Evolutionary conservation across 2,113 vertebrate species (phyloP).

Genomic region (Toxotes chatareus): DNA sequence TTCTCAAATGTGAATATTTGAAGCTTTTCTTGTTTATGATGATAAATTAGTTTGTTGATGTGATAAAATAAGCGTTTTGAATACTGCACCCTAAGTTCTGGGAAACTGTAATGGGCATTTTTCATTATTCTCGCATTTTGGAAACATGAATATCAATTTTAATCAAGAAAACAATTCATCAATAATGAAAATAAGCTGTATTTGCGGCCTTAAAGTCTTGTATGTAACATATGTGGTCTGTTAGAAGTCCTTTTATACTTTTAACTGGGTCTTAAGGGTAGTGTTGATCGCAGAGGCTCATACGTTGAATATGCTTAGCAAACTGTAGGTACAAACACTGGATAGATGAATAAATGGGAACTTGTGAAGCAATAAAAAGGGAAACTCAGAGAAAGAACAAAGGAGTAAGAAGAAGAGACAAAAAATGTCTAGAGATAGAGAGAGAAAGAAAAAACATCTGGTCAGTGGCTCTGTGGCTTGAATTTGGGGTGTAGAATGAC

Average conservation of each 20-base stretch:
- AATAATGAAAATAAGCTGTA: background rate
- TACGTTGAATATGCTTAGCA: background rate
- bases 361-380: conserved; percentile 19
- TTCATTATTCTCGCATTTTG: background rate
- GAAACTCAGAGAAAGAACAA: conserved; percentile 27
- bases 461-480: conserved; percentile 62
- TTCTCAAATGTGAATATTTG: too few relatives aligned
- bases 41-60: background rate
- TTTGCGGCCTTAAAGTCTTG: too few relatives aligned
- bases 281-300: background rate
- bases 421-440: conserved; percentile 37
- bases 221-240: too few relatives aligned
- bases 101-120: too few relatives aligned
- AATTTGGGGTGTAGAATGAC: conserved; percentile 61
- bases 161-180: background rate
- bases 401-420: conserved; percentile 29
- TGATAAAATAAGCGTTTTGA: background rate
- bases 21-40: too few relatives aligned
- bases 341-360: conserved; percentile 2
- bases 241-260: background rate
- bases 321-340: background rate
- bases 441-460: conserved; percentile 59
- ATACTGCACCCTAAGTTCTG: background rate
- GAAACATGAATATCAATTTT: background rate
- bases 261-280: background rate